Base-by-base conservation (phyloP, 2,113 vertebrate genomes). In the Alethe castanea region DNA sequence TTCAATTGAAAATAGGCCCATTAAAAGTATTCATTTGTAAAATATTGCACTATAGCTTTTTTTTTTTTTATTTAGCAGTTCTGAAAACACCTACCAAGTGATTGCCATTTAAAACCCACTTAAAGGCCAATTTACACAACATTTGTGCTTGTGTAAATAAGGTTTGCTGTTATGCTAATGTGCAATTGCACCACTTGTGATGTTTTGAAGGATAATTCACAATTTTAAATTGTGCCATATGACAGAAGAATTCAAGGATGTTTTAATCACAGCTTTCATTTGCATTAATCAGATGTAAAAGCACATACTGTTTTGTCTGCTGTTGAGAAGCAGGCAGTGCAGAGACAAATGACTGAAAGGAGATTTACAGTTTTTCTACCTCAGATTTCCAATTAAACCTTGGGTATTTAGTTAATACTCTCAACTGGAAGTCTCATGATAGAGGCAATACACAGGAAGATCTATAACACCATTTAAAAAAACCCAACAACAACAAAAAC, bases 311-410 rank as follows among this genome's bases (percentile, higher is more conserved):
- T 79, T 96, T 72, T 61, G 73, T 56, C 83, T 87, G 89, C 76
- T 36, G 31, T 76, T 92, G 76, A 91, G 81, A 70, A 91, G 85
- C 44, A 83, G n/a, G 57, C 74, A 50, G 17, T 23, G 65, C 45
- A 61, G 77, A 96, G 95, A 97, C 90, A 94, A 97, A 97, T 96
- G 90, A 96, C 95, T 82, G 94, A 78, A 97, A 92, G 77, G 83
- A 94, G 77, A 95, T 96, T 96, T 94, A 96, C 95, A 91, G 88
- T 74, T 92, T 94, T 90, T 97, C 93, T 90, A 80, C 9, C 9
- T 83, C 90, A 73, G 69, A 66, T 94, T 95, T 98, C 95, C 96
- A 97, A 90, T 96, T 97, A 98, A 96, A 96, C n/a, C 23, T 10
- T 25, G 22, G 65, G 66, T 97, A 86, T 96, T 95, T 95, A 94